These are phyloP conservation scores for Nyleta sp. DNA, from an alignment of 2,888 invertebrate species.

Conservation along the genomic window DNA sequence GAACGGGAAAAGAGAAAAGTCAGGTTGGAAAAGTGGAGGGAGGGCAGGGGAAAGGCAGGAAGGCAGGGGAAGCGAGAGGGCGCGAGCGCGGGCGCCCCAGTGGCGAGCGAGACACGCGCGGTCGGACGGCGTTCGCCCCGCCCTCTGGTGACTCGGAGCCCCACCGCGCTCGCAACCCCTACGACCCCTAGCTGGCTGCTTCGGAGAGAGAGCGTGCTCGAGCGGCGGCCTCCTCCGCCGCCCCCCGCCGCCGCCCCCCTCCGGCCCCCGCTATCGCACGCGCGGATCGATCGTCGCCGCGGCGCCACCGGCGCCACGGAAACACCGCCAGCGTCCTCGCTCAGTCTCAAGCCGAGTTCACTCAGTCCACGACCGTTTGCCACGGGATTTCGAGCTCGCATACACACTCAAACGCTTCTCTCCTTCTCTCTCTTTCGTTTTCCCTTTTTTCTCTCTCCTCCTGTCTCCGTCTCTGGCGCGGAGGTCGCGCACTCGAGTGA, in stretches of 20 bases:
- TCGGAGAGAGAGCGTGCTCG: too few relatives aligned
- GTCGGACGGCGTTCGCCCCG: conserved; percentile 70
- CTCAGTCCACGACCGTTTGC: conserved; percentile 81
- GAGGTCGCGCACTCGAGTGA: conserved; percentile 54
- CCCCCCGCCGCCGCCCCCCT: conserved; percentile 31
- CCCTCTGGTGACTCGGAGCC: conserved; percentile 70
- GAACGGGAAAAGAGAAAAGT: too few relatives aligned
- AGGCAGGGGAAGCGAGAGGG: conserved; percentile 32
- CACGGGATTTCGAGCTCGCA: conserved; percentile 79
- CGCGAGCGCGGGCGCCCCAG: conserved; percentile 15
- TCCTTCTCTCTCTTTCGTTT: conserved; percentile 59
- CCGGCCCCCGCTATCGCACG: conserved; percentile 9
- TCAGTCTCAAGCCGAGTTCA: conserved; percentile 81
- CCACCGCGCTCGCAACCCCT: conserved; percentile 51
- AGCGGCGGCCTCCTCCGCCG: conserved; percentile 37
- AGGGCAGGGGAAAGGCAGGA: conserved; percentile 36
- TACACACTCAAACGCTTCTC: conserved; percentile 39
- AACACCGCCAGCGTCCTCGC: conserved; percentile 72
- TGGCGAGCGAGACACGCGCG: conserved; percentile 24
- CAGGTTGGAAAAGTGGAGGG: too few relatives aligned
- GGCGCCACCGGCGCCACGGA: conserved; percentile 76
- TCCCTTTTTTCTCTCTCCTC: conserved; percentile 57
- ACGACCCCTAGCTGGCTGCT: too few relatives aligned
- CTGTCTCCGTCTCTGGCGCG: conserved; percentile 49
- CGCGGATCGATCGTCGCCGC: conserved; percentile 70